A percentile compares a stretch with the other conserved stretches of the same genome.
phyloP scores from a whole-genome alignment of 2,113 vertebrate species.

The Bujurquina vittata region DNA sequence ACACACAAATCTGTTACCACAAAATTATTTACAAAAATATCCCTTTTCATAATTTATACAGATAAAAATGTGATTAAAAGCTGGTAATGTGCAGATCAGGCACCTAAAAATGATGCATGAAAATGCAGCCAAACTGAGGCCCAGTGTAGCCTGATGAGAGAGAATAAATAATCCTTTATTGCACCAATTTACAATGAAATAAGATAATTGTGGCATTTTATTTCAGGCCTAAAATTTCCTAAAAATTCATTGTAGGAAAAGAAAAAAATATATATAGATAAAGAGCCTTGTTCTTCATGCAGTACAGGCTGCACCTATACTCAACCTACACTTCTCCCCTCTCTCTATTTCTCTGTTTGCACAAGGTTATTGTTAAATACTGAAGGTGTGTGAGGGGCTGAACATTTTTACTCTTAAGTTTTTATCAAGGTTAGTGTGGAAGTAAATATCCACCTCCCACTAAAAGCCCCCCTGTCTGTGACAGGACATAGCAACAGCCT shows the following conservation, averaged over 20 bases:
- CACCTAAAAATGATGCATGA: constrained; percentile 14
- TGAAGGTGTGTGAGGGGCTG: constrained; percentile 11
- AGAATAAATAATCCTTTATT: constrained; percentile 19
- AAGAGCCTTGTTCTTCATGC: constrained; percentile 28
- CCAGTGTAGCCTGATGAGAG: constrained; percentile 45
- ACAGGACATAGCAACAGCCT: constrained; percentile 71
- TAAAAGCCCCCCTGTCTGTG: constrained; percentile 34
- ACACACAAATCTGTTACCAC: constrained; percentile 13
- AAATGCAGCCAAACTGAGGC: constrained; percentile 65
- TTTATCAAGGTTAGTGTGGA: constrained; percentile 27
- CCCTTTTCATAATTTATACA: neutral
- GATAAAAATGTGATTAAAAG: neutral
- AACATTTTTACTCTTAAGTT: neutral
- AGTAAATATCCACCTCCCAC: constrained; percentile 9
- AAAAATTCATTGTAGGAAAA: constrained; percentile 2
- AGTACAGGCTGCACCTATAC: constrained; percentile 53
- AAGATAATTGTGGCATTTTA: constrained; percentile 9
- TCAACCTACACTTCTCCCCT: constrained; percentile 33
- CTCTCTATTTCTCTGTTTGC: neutral
- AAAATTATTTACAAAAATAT: neutral
- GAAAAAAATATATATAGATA: neutral
- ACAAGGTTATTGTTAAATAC: constrained; percentile 23
- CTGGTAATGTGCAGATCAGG: neutral
- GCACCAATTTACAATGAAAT: neutral
- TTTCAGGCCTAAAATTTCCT: neutral